phyloP scores from a whole-genome alignment of 2,888 invertebrate genomes.

The Trichacis sp. region DNA sequence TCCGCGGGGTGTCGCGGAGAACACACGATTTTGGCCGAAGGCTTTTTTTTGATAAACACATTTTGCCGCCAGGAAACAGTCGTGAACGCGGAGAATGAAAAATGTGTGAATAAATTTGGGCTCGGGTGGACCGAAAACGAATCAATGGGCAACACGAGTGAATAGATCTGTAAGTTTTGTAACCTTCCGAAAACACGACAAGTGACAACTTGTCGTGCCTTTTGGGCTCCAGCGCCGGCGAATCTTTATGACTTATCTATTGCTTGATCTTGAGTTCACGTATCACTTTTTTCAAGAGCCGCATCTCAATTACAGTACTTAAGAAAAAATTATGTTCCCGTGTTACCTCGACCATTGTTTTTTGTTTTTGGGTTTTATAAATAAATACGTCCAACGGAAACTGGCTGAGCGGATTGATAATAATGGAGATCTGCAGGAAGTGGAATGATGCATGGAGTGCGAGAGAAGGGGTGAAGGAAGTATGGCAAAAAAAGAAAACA shows the following conservation, averaged over 20 bases:
- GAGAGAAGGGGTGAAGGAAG: slow-evolving; percentile 9
- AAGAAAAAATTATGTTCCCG: neutral
- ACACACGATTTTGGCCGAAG: slow-evolving; percentile 1
- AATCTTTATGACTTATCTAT: slow-evolving; percentile 61
- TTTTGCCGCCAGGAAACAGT: neutral
- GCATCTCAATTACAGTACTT: slow-evolving; percentile 1
- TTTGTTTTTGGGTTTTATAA: no score
- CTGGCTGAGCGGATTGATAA: slow-evolving; percentile 2
- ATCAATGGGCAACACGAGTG: slow-evolving; percentile 14
- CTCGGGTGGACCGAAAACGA: slow-evolving; percentile 9
- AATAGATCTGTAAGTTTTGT: slow-evolving; percentile 32
- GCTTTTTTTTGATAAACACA: no score
- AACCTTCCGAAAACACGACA: slow-evolving; percentile 36
- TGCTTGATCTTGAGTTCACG: slow-evolving; percentile 64
- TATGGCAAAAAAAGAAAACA: slow-evolving; percentile 20
- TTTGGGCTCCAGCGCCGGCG: slow-evolving; percentile 52
- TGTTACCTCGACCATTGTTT: no score
- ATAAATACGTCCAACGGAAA: neutral
- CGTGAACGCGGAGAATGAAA: neutral
- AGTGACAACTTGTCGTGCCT: slow-evolving; percentile 50
- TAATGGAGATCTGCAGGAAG: slow-evolving; percentile 18
- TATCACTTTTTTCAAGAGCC: slow-evolving; percentile 43
- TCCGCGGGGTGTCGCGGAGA: slow-evolving; percentile 1
- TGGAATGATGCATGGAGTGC: slow-evolving; percentile 13
- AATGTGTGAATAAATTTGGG: no score